A percentile compares a stretch with the other conserved stretches of the same genome.
Conservation (phyloP, 2,797 vertebrate species). For the Linurgus olivaceus region DNA sequence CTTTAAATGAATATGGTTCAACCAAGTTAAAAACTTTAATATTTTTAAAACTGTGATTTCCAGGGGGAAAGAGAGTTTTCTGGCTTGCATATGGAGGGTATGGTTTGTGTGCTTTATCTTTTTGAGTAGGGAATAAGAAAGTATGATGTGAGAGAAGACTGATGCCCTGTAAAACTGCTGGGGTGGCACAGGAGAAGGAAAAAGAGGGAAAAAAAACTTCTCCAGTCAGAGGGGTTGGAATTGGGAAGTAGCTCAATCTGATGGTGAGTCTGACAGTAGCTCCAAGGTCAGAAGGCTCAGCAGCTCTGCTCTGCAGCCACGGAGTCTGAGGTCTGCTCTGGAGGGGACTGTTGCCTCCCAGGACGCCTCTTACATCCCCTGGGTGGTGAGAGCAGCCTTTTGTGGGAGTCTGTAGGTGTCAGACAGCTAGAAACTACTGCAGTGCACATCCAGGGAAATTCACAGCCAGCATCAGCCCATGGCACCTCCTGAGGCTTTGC, state of each 20-base stretch:
- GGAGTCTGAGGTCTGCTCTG: fast-evolving
- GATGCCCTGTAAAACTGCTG: background rate
- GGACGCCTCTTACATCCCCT: background rate
- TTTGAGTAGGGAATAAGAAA: background rate
- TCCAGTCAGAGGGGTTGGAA: background rate
- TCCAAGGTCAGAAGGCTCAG: background rate
- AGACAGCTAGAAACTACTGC: background rate
- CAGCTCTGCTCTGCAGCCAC: background rate
- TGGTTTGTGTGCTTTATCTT: background rate
- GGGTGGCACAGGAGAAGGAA: background rate
- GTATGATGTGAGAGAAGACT: background rate
- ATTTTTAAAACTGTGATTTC: background rate
- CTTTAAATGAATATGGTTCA: background rate
- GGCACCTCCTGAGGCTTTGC: background rate
- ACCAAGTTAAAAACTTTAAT: background rate
- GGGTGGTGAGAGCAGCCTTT: background rate
- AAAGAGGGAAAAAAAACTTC: background rate
- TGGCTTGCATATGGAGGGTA: background rate
- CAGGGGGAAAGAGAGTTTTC: background rate
- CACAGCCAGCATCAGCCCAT: fast-evolving
- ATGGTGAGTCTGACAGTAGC: fast-evolving
- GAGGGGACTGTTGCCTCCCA: background rate
- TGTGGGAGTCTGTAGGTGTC: background rate
- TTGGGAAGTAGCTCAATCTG: background rate
- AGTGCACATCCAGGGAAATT: background rate